Conservation (phyloP, 2,797 vertebrate genomes). For the Coregonus sp. region DNA sequence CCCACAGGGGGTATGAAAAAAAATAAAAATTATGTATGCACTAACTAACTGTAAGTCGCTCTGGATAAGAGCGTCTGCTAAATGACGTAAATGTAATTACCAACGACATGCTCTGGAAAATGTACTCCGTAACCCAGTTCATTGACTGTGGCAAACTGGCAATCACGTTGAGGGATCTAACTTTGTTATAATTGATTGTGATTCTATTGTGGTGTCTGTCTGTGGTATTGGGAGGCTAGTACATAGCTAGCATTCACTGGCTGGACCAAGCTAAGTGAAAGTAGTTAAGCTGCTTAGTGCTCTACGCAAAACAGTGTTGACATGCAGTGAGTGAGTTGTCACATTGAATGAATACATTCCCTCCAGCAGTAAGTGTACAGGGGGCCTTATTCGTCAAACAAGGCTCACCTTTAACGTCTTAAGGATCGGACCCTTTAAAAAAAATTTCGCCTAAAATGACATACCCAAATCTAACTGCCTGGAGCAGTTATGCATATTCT, state of each 20-base stretch:
- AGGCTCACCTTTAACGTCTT: not conserved
- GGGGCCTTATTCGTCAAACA: not conserved
- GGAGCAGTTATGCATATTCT: no score
- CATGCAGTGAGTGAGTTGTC: not conserved
- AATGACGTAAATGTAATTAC: not conserved
- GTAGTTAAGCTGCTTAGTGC: not conserved
- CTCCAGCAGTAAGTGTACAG: not conserved
- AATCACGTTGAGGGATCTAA: constrained; percentile 11
- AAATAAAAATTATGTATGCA: no score
- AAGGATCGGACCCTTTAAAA: not conserved
- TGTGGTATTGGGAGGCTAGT: not conserved
- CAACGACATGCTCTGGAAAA: constrained; percentile 8
- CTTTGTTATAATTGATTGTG: constrained; percentile 26
- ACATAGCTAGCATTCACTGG: not conserved
- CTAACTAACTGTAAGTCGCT: no score
- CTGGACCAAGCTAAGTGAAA: not conserved
- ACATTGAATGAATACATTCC: not conserved
- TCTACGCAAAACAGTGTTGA: not conserved
- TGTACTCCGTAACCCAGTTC: not conserved
- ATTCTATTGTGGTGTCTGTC: constrained; percentile 3
- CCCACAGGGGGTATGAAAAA: no score
- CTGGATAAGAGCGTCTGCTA: no score
- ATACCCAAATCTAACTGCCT: no score
- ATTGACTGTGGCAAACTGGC: not conserved
- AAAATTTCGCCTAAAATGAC: no score